These are phyloP conservation scores for Selenia dentaria DNA, from an alignment of 2,888 invertebrate species.

Conservation along the genomic window DNA sequence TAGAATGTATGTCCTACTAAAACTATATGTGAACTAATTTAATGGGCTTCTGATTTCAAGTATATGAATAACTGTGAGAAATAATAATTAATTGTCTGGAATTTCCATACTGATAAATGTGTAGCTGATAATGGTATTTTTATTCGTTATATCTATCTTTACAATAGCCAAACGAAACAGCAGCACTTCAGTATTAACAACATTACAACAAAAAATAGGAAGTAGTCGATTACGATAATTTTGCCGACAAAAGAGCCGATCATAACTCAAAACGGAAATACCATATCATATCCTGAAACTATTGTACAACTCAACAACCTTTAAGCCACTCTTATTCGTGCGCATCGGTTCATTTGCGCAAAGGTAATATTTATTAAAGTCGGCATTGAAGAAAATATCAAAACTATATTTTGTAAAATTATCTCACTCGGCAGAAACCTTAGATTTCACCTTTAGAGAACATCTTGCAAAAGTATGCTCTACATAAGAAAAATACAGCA, in stretches of 20 bases:
- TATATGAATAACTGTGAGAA: no score
- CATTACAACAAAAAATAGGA: conserved; percentile 49
- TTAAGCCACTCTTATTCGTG: conserved; percentile 55
- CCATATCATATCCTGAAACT: conserved; percentile 69
- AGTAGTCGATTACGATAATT: conserved; percentile 49
- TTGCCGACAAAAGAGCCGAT: conserved; percentile 50
- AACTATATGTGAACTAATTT: no score
- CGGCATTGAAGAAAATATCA: conserved; percentile 43
- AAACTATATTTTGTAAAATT: conserved; percentile 28
- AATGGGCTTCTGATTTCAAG: no score
- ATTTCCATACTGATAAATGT: no score
- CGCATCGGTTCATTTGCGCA: conserved; percentile 72
- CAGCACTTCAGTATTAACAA: neutral
- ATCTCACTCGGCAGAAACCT: conserved; percentile 24
- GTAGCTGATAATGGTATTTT: no score
- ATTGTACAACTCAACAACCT: conserved; percentile 52
- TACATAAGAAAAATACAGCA: neutral
- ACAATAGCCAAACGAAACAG: conserved; percentile 8
- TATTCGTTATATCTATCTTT: no score
- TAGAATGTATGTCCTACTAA: no score
- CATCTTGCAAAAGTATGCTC: conserved; percentile 4
- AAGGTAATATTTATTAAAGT: conserved; percentile 53
- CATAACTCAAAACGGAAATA: conserved; percentile 68
- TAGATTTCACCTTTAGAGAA: conserved; percentile 9
- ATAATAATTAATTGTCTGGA: no score